Evolutionary conservation across 1,140 invertebrate species (phyloP).

Genomic region (Dolichoris vasculosae): DNA sequence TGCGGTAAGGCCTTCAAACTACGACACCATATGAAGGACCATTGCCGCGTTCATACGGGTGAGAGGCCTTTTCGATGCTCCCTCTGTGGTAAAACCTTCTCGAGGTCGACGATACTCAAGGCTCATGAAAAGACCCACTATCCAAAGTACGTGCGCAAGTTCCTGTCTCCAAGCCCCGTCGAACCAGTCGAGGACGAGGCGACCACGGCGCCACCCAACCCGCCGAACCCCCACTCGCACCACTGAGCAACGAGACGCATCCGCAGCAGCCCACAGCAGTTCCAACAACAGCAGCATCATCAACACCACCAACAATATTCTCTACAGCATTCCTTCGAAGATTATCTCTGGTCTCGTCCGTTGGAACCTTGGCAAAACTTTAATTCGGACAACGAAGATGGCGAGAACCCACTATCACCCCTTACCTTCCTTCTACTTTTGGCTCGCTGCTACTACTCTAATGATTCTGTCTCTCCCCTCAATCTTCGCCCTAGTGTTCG

Average conservation of each 20-base stretch:
- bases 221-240: conserved; percentile 42
- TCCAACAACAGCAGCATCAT: background rate
- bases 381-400: background rate
- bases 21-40: conserved; percentile 94
- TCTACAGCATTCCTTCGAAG: background rate
- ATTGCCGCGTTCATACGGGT: conserved; percentile 92
- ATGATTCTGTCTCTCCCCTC: conserved; percentile 10
- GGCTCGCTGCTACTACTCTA: conserved; percentile 22
- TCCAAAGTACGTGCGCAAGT: conserved; percentile 90
- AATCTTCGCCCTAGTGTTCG: background rate
- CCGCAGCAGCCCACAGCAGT: background rate
- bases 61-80: conserved; percentile 91
- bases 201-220: conserved; percentile 39
- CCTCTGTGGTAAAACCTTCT: conserved; percentile 92
- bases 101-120: conserved; percentile 90
- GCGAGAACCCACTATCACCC: conserved; percentile 1
- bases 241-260: conserved; percentile 43
- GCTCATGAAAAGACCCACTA: conserved; percentile 94
- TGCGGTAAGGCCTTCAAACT: conserved; percentile 93
- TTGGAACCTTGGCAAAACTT: too few relatives aligned
- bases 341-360: background rate
- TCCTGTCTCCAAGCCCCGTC: conserved; percentile 87
- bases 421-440: conserved; percentile 21
- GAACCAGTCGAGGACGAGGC: conserved; percentile 86
- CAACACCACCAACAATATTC: background rate